These are phyloP conservation scores for Apeira syringaria DNA, from an alignment of 2,888 invertebrate genomes.

Conservation along the genomic window DNA sequence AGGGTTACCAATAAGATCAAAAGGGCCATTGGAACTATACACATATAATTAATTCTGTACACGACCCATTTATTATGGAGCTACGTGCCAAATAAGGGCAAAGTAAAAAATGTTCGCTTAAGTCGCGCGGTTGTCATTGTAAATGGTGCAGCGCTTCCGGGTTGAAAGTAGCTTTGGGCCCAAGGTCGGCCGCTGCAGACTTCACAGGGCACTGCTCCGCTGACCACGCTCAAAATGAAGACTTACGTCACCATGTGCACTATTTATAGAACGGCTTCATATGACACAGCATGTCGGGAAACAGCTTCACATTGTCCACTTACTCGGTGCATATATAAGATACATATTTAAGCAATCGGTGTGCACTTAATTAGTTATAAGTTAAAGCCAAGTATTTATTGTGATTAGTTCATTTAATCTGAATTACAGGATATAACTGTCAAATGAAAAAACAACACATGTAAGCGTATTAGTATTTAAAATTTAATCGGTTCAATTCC, in stretches of 20 bases:
- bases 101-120: slow-evolving; percentile 42
- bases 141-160: slow-evolving; percentile 59
- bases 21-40: slow-evolving; percentile 30
- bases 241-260: slow-evolving; percentile 47
- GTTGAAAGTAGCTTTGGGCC: slow-evolving; percentile 70
- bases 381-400: no score
- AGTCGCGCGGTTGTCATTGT: slow-evolving; percentile 30
- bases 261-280: slow-evolving; percentile 26
- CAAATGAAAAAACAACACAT: no score
- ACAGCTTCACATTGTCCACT: slow-evolving; percentile 5
- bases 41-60: slow-evolving; percentile 26
- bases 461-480: no score
- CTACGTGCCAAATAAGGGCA: slow-evolving; percentile 47
- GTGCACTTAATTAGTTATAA: no score
- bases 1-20: slow-evolving; percentile 27
- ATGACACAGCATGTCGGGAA: slow-evolving; percentile 14
- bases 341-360: no score
- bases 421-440: no score
- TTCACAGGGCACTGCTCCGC: slow-evolving; percentile 54
- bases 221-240: slow-evolving; percentile 33
- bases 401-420: no score
- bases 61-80: slow-evolving; percentile 32
- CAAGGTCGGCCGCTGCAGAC: slow-evolving; percentile 57
- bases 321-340: not conserved
- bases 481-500: no score